Evolutionary conservation across 2,797 vertebrate species (phyloP).

Genomic region (Enteromius thamalakanensis): DNA sequence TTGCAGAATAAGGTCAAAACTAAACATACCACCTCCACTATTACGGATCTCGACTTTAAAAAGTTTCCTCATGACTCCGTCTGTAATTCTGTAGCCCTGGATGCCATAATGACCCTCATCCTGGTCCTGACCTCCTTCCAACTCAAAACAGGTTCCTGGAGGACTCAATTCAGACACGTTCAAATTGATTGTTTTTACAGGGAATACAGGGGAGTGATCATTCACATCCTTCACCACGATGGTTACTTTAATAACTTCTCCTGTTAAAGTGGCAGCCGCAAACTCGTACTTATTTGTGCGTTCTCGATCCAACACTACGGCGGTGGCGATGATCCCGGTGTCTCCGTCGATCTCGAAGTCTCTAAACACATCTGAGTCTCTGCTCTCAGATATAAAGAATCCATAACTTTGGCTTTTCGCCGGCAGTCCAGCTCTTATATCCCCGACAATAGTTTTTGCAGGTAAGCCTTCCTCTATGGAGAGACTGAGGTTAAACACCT

Average conservation of each 20-base stretch:
- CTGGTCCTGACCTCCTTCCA: conserved; percentile 83
- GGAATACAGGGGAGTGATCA: conserved; percentile 86
- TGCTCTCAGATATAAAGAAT: conserved; percentile 90
- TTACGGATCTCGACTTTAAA: conserved; percentile 72
- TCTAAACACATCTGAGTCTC: conserved; percentile 86
- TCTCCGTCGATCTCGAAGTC: conserved; percentile 88
- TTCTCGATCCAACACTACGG: conserved; percentile 87
- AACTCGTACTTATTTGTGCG: conserved; percentile 84
- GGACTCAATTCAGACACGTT: conserved; percentile 87
- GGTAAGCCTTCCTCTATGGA: conserved; percentile 87
- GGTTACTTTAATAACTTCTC: conserved; percentile 86
- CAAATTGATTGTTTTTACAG: conserved; percentile 71
- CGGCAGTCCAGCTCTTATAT: conserved; percentile 81
- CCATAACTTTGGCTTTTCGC: conserved; percentile 73
- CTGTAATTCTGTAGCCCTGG: conserved; percentile 84
- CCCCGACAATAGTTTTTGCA: conserved; percentile 85
- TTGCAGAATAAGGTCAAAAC: conserved; percentile 82
- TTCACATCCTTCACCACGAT: conserved; percentile 88
- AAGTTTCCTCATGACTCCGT: conserved; percentile 60
- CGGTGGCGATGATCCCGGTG: conserved; percentile 89
- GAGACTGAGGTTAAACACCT: conserved; percentile 85
- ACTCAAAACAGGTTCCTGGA: conserved; percentile 81
- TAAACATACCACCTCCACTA: conserved; percentile 59
- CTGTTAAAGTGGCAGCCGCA: conserved; percentile 86
- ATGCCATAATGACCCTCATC: conserved; percentile 83